Percentiles rank a stretch among this genome's conserved stretches.
These are phyloP conservation scores for Oscheius sp. DNA, from an alignment of 2,888 invertebrate species.

Conservation along the genomic window DNA sequence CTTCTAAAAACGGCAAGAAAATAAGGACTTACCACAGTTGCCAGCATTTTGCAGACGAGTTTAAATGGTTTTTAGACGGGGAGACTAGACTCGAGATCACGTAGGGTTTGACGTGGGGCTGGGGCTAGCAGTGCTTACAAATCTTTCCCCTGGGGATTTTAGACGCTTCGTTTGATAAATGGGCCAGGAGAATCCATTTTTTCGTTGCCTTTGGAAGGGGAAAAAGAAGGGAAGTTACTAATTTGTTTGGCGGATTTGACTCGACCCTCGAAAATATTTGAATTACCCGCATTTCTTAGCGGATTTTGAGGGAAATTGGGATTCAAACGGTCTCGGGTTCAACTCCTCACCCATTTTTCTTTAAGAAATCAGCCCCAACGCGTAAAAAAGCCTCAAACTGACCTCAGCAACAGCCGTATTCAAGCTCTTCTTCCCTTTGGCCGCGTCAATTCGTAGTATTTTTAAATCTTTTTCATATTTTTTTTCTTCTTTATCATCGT, in stretches of 20 bases:
- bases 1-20: background rate
- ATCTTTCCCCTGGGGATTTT: slow-evolving; percentile 6
- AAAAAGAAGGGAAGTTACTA: no score
- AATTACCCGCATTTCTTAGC: background rate
- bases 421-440: slow-evolving; percentile 53
- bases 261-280: background rate
- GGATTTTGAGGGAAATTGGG: background rate
- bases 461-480: slow-evolving; percentile 45
- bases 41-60: slow-evolving; percentile 13
- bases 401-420: slow-evolving; percentile 54
- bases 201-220: no score
- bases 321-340: background rate
- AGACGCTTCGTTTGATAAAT: slow-evolving; percentile 9
- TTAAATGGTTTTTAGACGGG: no score
- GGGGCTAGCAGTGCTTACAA: background rate
- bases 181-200: slow-evolving; percentile 17
- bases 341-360: background rate
- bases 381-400: slow-evolving; percentile 1
- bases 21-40: slow-evolving; percentile 23
- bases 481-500: slow-evolving; percentile 55
- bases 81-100: no score
- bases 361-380: background rate
- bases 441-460: slow-evolving; percentile 49
- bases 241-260: no score
- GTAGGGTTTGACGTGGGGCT: no score